Evolutionary conservation across 2,113 vertebrate species (phyloP).

Genomic region (Narcine bancroftii): DNA sequence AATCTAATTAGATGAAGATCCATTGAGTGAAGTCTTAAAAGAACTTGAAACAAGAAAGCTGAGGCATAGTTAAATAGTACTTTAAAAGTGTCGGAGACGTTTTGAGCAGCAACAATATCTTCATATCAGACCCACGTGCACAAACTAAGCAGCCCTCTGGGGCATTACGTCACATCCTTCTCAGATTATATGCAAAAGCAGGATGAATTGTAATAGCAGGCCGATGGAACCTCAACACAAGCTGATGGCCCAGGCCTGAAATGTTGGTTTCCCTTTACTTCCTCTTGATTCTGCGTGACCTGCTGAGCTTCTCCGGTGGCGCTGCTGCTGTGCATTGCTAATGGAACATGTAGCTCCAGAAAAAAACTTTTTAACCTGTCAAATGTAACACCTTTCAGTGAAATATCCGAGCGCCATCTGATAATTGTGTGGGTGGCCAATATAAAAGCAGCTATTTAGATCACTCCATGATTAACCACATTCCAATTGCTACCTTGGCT

Average conservation of each 20-base stretch:
- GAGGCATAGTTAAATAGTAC: background rate
- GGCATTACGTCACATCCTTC: background rate
- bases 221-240: background rate
- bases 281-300: too few species aligned
- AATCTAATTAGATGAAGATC: background rate
- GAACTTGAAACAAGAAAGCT: background rate
- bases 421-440: background rate
- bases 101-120: background rate
- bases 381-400: background rate
- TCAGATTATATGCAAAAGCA: background rate
- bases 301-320: too few species aligned
- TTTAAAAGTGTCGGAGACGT: background rate
- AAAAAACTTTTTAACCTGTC: conserved; percentile 33
- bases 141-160: background rate
- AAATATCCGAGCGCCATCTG: background rate
- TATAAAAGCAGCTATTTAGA: background rate
- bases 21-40: background rate
- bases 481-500: too few species aligned
- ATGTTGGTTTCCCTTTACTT: too few species aligned
- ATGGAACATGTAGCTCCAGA: background rate
- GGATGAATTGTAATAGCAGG: background rate
- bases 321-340: too few species aligned
- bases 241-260: too few species aligned
- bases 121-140: background rate
- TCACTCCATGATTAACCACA: background rate